These are phyloP conservation scores for Cephus pulcher DNA, from an alignment of 2,888 invertebrate species.

Conservation along the genomic window DNA sequence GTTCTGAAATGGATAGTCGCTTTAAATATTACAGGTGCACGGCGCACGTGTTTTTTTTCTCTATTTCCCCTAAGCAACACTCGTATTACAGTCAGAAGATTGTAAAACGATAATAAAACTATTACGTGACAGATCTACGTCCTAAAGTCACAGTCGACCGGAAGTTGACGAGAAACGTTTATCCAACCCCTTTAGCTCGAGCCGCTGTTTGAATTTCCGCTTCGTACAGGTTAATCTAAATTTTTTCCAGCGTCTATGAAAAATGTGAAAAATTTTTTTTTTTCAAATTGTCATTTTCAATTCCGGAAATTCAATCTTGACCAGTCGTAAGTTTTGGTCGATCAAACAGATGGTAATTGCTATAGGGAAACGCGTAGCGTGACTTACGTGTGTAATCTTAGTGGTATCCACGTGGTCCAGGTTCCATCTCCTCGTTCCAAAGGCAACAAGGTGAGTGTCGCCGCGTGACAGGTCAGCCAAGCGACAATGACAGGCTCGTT, in stretches of 20 bases:
- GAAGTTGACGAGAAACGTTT: background rate
- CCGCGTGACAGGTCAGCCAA: conserved; percentile 44
- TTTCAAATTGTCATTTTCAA: background rate
- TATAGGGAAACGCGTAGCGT: background rate
- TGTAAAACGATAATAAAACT: background rate
- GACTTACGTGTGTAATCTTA: background rate
- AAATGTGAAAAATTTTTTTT: background rate
- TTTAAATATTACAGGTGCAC: conserved; percentile 6
- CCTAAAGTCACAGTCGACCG: background rate
- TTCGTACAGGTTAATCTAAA: background rate
- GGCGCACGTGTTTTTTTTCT: background rate
- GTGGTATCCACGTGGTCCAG: background rate
- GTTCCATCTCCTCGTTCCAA: background rate
- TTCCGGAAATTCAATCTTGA: background rate
- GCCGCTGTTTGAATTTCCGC: background rate
- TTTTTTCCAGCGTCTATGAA: background rate
- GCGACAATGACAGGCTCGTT: conserved; percentile 52
- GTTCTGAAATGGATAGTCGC: conserved; percentile 2
- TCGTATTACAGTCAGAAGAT: background rate
- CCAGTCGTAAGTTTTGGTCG: rapidly evolving
- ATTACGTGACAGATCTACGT: background rate
- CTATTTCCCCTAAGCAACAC: background rate
- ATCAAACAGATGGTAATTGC: background rate
- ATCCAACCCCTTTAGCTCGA: background rate
- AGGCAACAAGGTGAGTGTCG: conserved; percentile 9